Conservation (phyloP, 2,888 invertebrate genomes). For the Patella ulyssiponensis region DNA sequence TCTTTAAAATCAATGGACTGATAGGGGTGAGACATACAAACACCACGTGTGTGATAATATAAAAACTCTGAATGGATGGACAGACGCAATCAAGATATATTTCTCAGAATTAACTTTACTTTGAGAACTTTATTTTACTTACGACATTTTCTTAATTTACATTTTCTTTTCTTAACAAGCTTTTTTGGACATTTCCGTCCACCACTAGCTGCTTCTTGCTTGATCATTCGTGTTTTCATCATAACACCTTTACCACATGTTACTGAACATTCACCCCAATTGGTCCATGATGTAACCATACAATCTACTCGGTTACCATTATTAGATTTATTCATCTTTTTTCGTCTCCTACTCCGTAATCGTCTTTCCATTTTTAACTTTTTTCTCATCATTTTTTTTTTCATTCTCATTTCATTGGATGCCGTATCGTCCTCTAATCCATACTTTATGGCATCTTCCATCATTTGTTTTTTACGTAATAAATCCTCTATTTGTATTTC, state of each 20-base stretch:
- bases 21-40: too few relatives aligned
- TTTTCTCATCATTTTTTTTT: constrained; percentile 35
- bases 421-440: background rate
- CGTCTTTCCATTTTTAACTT: constrained; percentile 46
- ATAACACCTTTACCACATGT: constrained; percentile 58
- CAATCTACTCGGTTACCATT: constrained; percentile 54
- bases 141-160: constrained; percentile 62
- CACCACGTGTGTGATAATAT: too few relatives aligned
- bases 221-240: constrained; percentile 59
- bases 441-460: constrained; percentile 4
- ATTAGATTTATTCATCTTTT: constrained; percentile 29
- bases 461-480: constrained; percentile 6
- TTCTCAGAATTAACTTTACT: too few relatives aligned
- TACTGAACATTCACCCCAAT: constrained; percentile 66
- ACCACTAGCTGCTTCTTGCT: constrained; percentile 58
- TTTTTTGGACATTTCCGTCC: constrained; percentile 66
- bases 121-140: constrained; percentile 39
- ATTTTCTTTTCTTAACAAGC: constrained; percentile 57
- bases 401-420: constrained; percentile 25
- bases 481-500: constrained; percentile 2
- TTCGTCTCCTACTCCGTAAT: constrained; percentile 37
- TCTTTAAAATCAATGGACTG: too few relatives aligned
- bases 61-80: too few relatives aligned
- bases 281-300: constrained; percentile 64
- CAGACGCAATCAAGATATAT: too few relatives aligned